Evolutionary conservation across 1,140 invertebrate species (phyloP).

Genomic region (Lysiphlebus fabarum): DNA sequence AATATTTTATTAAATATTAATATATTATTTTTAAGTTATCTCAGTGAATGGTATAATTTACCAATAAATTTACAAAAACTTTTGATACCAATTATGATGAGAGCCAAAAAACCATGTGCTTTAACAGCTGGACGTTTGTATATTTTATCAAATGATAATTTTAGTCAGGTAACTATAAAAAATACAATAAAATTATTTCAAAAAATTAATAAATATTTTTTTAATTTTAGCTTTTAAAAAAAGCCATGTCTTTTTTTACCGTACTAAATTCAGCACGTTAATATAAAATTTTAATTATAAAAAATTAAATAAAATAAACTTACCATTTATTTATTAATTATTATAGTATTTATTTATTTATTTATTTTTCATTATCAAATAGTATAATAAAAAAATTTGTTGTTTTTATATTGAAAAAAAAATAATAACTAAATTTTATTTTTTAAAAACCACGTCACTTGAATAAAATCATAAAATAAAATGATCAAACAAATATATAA

Average conservation of each 20-base stretch:
- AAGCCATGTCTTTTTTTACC: slow-evolving; percentile 25
- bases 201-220: background rate
- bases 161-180: background rate
- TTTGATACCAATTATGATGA: background rate
- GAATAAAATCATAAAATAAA: background rate
- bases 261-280: slow-evolving; percentile 19
- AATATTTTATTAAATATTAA: slow-evolving; percentile 1
- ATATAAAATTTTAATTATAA: background rate
- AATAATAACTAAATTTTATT: background rate
- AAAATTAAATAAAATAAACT: background rate
- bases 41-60: no score
- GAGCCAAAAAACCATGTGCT: background rate
- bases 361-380: no score
- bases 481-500: background rate
- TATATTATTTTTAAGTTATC: no score
- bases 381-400: no score
- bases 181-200: background rate
- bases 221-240: slow-evolving; percentile 22
- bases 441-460: background rate
- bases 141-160: background rate
- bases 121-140: background rate
- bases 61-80: background rate
- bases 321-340: no score
- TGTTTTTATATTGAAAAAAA: slow-evolving; percentile 1
- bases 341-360: no score